Evolutionary conservation across 2,797 vertebrate species (phyloP), one percentile per base, ranked within the genome.

Genomic region (Taenioides sp.): DNA sequence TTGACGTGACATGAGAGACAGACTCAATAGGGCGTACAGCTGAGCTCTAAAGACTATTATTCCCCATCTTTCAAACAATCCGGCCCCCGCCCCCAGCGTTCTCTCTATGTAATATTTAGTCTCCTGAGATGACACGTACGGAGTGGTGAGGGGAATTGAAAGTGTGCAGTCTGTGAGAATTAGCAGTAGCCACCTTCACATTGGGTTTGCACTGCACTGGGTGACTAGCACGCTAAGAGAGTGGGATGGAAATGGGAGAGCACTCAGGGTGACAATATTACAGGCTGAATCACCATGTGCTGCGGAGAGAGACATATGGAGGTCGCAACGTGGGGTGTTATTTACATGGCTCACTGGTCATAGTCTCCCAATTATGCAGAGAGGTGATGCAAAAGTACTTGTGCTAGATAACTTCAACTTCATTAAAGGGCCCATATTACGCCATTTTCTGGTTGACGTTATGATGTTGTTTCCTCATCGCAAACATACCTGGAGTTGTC

Each of bases 241-340:
- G 73, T 72, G 78, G 72, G 71, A 70, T 70, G 62, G 65, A 67
- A 66, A 37, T 62, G 71, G 67, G 64, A 69, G 77, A 76, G 81
- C 71, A 81, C 71, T 63, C 71, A 70, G 68, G 67, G 67, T 60
- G 79, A 75, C 80, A 64, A 28, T 81, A 72, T 72, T 83, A 47
- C 68, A 88, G 84, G 75, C 67, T 83, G 69, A 86, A 84, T 59
- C 57, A 59, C 79, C 81, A 64, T 80, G 72, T 67, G 73, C 73
- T 78, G 84, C 25, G 73, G 31, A n/a, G 25, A 7, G 57, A 79
- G 75, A 64, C 52, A 17, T 66, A 71, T 59, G 73, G 77, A 75
- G 69, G 59, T 17, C 9, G 59, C 63, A 52, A 66, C 65, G 31
- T 62, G 69, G 64, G 71, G 71, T 72, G 81, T 55, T 80, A 59